Evolutionary conservation across 2,797 vertebrate genomes (phyloP), one percentile per base, ranked within the genome.

Genomic region (Phalanger gymnotis): DNA sequence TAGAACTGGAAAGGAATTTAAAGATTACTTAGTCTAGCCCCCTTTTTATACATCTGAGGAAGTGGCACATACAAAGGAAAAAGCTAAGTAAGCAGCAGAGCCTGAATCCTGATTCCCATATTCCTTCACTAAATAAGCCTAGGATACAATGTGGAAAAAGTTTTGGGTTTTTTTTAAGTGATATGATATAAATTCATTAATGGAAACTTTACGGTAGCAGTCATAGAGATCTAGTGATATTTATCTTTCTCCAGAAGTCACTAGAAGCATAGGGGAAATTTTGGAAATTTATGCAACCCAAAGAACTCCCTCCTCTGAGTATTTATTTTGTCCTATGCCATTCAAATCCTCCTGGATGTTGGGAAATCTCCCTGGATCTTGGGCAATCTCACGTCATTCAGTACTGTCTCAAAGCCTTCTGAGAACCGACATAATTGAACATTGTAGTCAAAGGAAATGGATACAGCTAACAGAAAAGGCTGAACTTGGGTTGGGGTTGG

Each of bases 71-170:
- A n/a, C 22, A 81, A 81, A 81, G n/a, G 34, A 25, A 40, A 47
- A 47, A 40, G 7, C 3, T 30, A 61, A 34, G 58, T 34, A 34
- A 34, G 31, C 4, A 81, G 9, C 7, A 81, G 66, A 47, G 12
- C 34, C n/a, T 40, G n/a, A 40, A 81, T 81, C n/a, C 66, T 40
- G 22, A 90, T 61, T 5, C 52, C 31, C 34, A 81, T 9, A 6
- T 73, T 93, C 54, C 53, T 95, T 94, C 54, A 55, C 7, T 40
- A n/a, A 95, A 81, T 90, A 90, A 56, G n/a, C 30, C 34, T 31
- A 40, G 40, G n/a, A 87, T 51, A 28, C 0, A 54, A 25, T 47
- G 0, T 90, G 40, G 52, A 28, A 54, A 40, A 92, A 95, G 34
- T 73, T 61, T 61, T 61, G 27, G 13, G 7, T 57, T 66, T 73